Evolutionary conservation across 2,797 vertebrate genomes (phyloP).

Genomic region (Paratrypauchen microcephalus): DNA sequence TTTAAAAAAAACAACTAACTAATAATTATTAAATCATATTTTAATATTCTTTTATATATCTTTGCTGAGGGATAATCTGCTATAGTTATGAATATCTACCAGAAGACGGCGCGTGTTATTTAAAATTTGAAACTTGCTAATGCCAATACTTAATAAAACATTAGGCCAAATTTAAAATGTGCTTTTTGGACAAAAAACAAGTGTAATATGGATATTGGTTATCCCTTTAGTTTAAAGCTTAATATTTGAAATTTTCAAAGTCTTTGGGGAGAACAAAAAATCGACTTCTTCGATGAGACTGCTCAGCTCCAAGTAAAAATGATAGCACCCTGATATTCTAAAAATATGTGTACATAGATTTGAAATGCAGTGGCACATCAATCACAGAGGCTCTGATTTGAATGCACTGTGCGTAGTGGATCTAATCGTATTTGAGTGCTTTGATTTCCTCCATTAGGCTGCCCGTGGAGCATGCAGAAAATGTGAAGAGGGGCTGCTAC

Average conservation of each 20-base stretch:
- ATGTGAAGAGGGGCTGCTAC: conserved; percentile 62
- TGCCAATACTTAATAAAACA: no score
- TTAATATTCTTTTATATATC: no score
- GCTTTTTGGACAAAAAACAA: not conserved
- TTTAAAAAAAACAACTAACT: no score
- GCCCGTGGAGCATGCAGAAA: conserved; percentile 68
- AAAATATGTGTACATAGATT: conserved; percentile 23
- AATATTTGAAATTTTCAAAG: conserved; percentile 4
- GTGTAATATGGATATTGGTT: not conserved
- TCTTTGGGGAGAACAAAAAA: conserved; percentile 34
- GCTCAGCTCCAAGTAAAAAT: conserved; percentile 11
- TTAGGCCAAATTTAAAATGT: not conserved
- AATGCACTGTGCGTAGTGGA: conserved; percentile 59
- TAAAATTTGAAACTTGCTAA: no score
- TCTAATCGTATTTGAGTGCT: conserved; percentile 72
- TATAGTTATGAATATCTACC: no score
- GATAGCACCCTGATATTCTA: conserved; percentile 15
- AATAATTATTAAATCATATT: no score
- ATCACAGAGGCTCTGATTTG: conserved; percentile 56
- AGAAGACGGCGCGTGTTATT: no score
- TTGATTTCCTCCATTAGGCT: conserved; percentile 75
- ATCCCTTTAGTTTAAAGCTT: not conserved
- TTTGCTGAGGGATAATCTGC: no score
- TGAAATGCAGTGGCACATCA: conserved; percentile 39
- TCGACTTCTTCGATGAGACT: not conserved